These are phyloP conservation scores for Noctua pronuba DNA, from an alignment of 2,888 invertebrate genomes.

Conservation along the genomic window DNA sequence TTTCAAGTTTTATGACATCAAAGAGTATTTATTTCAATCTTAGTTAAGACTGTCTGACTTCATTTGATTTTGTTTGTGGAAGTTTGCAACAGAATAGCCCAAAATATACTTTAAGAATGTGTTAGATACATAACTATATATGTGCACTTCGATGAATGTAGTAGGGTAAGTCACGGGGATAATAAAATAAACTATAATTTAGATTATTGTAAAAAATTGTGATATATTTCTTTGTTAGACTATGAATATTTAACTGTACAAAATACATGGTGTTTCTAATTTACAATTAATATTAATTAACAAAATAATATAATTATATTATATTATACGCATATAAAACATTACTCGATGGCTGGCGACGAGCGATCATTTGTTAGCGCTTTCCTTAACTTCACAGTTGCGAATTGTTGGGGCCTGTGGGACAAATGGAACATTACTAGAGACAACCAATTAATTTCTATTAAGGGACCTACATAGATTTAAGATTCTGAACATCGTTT, in stretches of 20 bases:
- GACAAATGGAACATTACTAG: slow-evolving; percentile 68
- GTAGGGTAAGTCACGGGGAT: background rate
- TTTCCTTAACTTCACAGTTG: slow-evolving; percentile 96
- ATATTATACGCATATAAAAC: slow-evolving; percentile 78
- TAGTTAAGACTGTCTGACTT: background rate
- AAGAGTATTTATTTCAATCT: background rate
- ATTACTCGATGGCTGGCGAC: slow-evolving; percentile 92
- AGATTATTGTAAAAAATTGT: slow-evolving; percentile 88
- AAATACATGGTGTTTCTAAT: slow-evolving; percentile 89
- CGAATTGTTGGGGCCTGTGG: slow-evolving; percentile 95
- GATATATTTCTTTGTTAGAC: slow-evolving; percentile 90
- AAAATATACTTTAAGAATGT: background rate
- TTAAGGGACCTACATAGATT: background rate
- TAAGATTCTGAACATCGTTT: background rate
- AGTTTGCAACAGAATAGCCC: background rate
- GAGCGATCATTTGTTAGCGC: slow-evolving; percentile 96
- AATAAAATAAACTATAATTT: slow-evolving; percentile 74
- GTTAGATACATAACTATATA: background rate
- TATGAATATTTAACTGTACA: slow-evolving; percentile 91
- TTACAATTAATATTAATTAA: slow-evolving; percentile 89
- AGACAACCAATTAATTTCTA: background rate
- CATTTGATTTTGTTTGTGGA: background rate
- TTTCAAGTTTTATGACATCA: background rate
- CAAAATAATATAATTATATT: slow-evolving; percentile 83
- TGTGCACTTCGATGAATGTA: background rate